Percentiles rank a stretch among this genome's conserved stretches.
phyloP scores from a whole-genome alignment of 1,140 invertebrate genomes.

The Drosophila watanabei region DNA sequence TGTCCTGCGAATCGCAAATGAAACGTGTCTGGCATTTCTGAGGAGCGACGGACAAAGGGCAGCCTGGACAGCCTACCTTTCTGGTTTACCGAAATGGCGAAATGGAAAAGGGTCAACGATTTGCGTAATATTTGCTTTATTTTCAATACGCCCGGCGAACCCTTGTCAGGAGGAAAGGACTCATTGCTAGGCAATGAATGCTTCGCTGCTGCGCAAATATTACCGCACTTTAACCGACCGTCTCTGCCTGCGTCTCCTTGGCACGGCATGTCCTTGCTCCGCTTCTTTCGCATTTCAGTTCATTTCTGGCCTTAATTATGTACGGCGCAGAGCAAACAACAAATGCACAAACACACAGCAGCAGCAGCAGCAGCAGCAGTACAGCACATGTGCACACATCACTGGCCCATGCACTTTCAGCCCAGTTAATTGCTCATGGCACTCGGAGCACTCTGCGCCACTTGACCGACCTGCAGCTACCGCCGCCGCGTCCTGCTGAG shows the following conservation, averaged over 20 bases:
- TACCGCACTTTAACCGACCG: conserved; percentile 16
- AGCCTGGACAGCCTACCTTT: conserved; percentile 55
- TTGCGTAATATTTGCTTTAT: conserved; percentile 78
- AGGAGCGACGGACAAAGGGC: conserved; percentile 37
- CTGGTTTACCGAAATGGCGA: conserved; percentile 39
- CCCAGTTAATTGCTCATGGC: conserved; percentile 78
- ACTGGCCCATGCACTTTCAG: conserved; percentile 31
- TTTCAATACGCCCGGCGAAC: conserved; percentile 63
- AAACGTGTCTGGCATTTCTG: conserved; percentile 71
- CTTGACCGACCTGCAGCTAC: conserved; percentile 72
- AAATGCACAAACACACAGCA: conserved; percentile 55
- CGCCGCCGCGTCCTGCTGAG: conserved; percentile 32
- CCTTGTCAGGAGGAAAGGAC: conserved; percentile 67
- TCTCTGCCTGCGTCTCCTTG: not conserved
- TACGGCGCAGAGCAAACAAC: conserved; percentile 74
- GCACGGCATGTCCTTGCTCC: conserved; percentile 71
- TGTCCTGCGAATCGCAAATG: conserved; percentile 46
- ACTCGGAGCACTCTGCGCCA: conserved; percentile 58
- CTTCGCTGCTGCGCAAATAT: conserved; percentile 44
- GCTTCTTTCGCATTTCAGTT: conserved; percentile 70
- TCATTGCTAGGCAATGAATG: conserved; percentile 65
- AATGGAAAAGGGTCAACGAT: conserved; percentile 68
- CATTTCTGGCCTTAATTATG: conserved; percentile 79
- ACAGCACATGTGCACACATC: conserved; percentile 36
- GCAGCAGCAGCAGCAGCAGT: conserved; percentile 35